Percentiles rank a stretch among this genome's conserved stretches.
Evolutionary conservation across 2,113 vertebrate species (phyloP).

Genomic region (Colaptes auratus): DNA sequence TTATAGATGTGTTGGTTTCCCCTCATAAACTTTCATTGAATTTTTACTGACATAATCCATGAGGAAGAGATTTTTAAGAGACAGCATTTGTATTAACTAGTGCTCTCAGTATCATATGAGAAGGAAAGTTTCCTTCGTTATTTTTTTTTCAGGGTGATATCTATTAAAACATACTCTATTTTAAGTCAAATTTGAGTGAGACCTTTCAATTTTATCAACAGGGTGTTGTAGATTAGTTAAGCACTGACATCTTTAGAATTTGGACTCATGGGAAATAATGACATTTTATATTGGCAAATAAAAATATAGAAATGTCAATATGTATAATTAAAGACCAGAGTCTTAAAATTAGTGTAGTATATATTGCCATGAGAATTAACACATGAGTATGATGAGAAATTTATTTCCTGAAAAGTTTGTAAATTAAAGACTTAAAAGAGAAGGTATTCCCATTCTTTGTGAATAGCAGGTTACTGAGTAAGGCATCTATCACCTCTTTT

Average conservation of each 20-base stretch:
- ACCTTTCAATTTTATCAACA: background rate
- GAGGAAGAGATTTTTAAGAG: background rate
- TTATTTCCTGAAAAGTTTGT: background rate
- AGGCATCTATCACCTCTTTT: background rate
- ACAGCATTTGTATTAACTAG: slow-evolving; percentile 1
- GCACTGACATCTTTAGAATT: background rate
- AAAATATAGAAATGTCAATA: background rate
- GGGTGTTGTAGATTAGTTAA: background rate
- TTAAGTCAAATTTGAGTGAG: background rate
- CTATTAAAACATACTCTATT: background rate
- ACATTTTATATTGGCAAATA: background rate
- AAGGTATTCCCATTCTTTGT: background rate
- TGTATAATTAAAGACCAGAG: background rate
- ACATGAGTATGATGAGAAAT: background rate
- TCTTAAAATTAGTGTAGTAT: background rate
- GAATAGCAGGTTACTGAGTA: background rate
- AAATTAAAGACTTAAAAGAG: background rate
- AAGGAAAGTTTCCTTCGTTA: background rate
- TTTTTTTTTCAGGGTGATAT: background rate
- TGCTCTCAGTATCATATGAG: background rate
- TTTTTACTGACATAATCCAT: slow-evolving; percentile 5
- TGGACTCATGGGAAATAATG: background rate
- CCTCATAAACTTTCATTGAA: background rate
- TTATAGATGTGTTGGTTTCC: background rate
- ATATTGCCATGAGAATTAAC: background rate